Percentiles rank a stretch among this genome's conserved stretches.
Conservation (phyloP, 1,140 invertebrate species). For the Goniozus legneri region DNA sequence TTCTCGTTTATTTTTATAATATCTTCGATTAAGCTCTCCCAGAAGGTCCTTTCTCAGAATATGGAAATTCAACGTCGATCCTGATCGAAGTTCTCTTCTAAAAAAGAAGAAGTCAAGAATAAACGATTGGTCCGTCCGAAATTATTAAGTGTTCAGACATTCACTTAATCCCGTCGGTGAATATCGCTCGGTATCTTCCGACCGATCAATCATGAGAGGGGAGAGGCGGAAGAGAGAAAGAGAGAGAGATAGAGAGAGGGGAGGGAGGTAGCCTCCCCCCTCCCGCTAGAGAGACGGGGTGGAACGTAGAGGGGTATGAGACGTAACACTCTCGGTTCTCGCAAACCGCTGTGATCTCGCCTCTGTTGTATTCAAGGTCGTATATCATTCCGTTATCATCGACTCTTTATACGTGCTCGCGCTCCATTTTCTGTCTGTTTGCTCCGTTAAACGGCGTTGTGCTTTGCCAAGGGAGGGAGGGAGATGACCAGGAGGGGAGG, state of each 20-base stretch:
- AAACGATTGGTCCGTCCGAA: too few relatives aligned
- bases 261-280: too few relatives aligned
- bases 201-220: constrained; percentile 48
- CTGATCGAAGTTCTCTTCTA: too few relatives aligned
- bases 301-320: neutral
- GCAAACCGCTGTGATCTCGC: constrained; percentile 22
- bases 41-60: too few relatives aligned
- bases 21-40: too few relatives aligned
- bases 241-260: neutral
- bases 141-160: constrained; percentile 48
- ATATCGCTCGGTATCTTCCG: constrained; percentile 50
- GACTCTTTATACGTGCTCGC: constrained; percentile 57
- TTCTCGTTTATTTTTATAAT: too few relatives aligned
- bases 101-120: too few relatives aligned
- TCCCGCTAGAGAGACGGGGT: too few relatives aligned
- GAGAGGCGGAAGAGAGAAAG: neutral
- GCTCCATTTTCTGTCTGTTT: constrained; percentile 58
- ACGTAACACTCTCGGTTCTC: constrained; percentile 22
- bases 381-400: constrained; percentile 58
- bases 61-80: too few relatives aligned
- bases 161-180: constrained; percentile 52
- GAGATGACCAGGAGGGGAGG: too few relatives aligned
- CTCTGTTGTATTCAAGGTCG: constrained; percentile 42
- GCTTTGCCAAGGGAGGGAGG: constrained; percentile 2
- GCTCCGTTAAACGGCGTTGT: constrained; percentile 47